Evolutionary conservation across 2,888 invertebrate genomes (phyloP), one percentile per base, ranked within the genome.

Genomic region (Lobophora halterata): DNA sequence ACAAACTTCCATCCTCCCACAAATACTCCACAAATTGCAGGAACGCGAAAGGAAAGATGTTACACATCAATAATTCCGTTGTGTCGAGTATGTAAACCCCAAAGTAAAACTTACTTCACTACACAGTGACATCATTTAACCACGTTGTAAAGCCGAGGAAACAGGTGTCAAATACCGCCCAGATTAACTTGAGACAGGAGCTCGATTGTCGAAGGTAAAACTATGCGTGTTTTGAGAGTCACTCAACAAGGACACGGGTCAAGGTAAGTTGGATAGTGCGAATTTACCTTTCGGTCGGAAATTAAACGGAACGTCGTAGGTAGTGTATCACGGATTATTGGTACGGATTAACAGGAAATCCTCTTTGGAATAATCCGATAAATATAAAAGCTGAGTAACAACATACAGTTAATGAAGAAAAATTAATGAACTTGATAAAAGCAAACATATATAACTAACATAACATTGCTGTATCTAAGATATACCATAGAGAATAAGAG

Each of bases 281-380:
- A 58, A 56, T 70, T 62, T 62, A 64, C 63, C 61, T 54, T 29
- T 55, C 56, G 60, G 70, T 61, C 61, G 64, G 62, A 65, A 66
- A 68, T 65, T 66, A 63, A 60, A 57, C 58, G 48, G 42, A 44
- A 31, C 55, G n/a, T n/a, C 49, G 47, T 58, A 61, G 65, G 71
- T 61, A 57, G 53, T 58, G 59, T 61, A 63, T 71, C 64, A 71
- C 25, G 60, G 69, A 70, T 71, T 71, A 71, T 71, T 68, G 62
- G 62, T 65, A 71, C 65, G 65, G 70, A 69, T 66, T 58, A 58
- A 69, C 63, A 56, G 47, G 53, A 45, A 49, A 46, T 42, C 44
- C 46, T 52, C 49, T 47, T 44, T 45, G 30, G 39, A 37, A 25
- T 37, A n/a, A n/a, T n/a, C n/a, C n/a, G n/a, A n/a, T n/a, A n/a